Conservation (phyloP, 1,140 invertebrate species). For the Pachypsylla venusta region DNA sequence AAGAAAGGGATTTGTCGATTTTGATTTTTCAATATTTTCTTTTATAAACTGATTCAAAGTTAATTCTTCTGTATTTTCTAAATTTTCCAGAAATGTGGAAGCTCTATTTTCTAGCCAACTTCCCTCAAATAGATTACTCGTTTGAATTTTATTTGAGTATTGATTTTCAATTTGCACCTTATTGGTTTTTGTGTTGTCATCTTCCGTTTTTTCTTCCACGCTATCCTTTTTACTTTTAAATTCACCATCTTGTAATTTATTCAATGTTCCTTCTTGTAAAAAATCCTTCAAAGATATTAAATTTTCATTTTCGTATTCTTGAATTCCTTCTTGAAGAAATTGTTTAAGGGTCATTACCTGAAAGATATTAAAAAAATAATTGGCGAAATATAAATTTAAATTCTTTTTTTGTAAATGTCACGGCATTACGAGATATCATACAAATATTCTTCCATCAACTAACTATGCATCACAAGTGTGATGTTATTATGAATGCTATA, state of each 20-base stretch:
- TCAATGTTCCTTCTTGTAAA: constrained; percentile 2
- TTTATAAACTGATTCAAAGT: not conserved
- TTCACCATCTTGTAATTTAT: too few relatives aligned
- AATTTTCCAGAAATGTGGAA: not conserved
- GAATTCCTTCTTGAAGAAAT: constrained; percentile 1
- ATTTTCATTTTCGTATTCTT: constrained; percentile 1
- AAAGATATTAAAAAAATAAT: too few relatives aligned
- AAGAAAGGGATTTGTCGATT: not conserved
- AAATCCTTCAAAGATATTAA: not conserved
- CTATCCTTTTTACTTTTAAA: not conserved
- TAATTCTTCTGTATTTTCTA: not conserved
- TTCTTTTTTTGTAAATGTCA: too few relatives aligned
- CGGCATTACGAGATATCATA: too few relatives aligned
- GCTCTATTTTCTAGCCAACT: not conserved
- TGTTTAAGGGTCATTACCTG: not conserved
- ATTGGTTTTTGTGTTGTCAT: not conserved
- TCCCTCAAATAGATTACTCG: not conserved
- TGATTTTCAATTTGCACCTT: too few relatives aligned
- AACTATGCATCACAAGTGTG: too few relatives aligned
- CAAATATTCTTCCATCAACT: too few relatives aligned
- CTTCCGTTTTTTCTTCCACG: not conserved
- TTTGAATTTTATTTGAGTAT: not conserved
- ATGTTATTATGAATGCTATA: too few relatives aligned
- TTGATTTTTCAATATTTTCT: not conserved
- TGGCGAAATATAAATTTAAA: too few relatives aligned